phyloP scores from a whole-genome alignment of 1,140 invertebrate species.

The Cylas formicarius region DNA sequence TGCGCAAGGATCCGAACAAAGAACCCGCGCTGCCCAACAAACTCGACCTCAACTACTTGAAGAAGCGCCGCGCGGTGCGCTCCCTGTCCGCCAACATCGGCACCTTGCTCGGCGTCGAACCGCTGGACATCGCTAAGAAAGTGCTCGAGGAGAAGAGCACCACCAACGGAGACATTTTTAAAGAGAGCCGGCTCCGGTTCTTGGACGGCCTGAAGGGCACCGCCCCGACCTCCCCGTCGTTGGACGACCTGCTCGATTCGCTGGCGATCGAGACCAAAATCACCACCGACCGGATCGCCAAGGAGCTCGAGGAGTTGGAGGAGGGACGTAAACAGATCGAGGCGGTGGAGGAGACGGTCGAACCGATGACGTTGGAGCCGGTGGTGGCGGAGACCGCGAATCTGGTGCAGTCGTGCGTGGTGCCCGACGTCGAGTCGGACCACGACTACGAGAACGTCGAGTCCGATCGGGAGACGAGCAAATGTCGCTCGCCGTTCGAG shows the following conservation, averaged over 20 bases:
- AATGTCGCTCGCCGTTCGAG: conserved; percentile 32
- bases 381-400: conserved; percentile 20
- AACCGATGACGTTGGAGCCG: conserved; percentile 30
- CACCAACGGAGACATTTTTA: conserved; percentile 12
- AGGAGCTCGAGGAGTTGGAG: conserved; percentile 40
- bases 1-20: conserved; percentile 66
- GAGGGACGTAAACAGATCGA: conserved; percentile 1
- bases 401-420: conserved; percentile 21
- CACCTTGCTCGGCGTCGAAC: conserved; percentile 54
- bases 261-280: conserved; percentile 42
- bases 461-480: conserved; percentile 23
- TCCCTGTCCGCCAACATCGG: conserved; percentile 76
- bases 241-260: conserved; percentile 36
- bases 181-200: conserved; percentile 28
- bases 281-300: conserved; percentile 48
- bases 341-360: conserved; percentile 22
- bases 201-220: conserved; percentile 32
- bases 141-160: conserved; percentile 38
- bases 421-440: conserved; percentile 31
- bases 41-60: conserved; percentile 39
- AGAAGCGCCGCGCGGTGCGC: conserved; percentile 68
- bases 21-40: conserved; percentile 41
- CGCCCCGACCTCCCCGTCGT: conserved; percentile 27
- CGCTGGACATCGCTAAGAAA: conserved; percentile 39
- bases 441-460: conserved; percentile 39